Evolutionary conservation across 1,140 invertebrate species (phyloP), one percentile per base, ranked within the genome.

Genomic region (Condylostylus longicornis): DNA sequence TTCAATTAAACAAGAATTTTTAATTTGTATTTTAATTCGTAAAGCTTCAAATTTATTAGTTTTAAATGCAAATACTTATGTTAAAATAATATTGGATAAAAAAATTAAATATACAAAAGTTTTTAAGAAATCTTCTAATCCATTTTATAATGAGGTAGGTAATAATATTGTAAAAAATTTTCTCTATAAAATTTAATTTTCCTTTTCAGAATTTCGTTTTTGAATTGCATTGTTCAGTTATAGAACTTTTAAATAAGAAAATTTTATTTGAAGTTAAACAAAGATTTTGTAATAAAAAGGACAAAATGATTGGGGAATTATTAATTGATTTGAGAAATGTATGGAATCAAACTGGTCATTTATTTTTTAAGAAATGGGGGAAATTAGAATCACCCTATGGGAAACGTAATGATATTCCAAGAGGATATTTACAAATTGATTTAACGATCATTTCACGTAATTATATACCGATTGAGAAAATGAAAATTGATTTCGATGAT

Each of bases 331-430:
- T 80, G 17, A 73, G 72, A 9, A 79, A 75, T 12, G 70, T 83
- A 2, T 81, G 79, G 71, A 65, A 69, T 38, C 74, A 50, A 36
- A 21, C 47, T 75, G 79, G 77, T 62, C 80, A 77, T 48, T 72
- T 77, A 50, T 84, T 79, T 55, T 79, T 75, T 46, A 79, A 82
- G 50, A 84, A 83, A 61, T 85, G 82, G 82, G 81, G 79, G 2
- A 67, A 78, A 41, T 48, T 85, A 3, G 57, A 60, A 28, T 70
- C 63, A 7, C 71, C 80, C 44, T n/a, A 72, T 75, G 3, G 68
- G 77, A 48, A 67, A 75, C 41, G 1, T 13, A 27, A 12, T 1
- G 2, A 55, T 64, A 12, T 54, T 58, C 15, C 65, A 54, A 6
- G 69, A 68, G 80, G 80, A 25, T 82, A 79, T 49, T 55, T 86